Base-by-base conservation (phyloP, 2,113 vertebrate species). In the Ranitomeya imitator region DNA sequence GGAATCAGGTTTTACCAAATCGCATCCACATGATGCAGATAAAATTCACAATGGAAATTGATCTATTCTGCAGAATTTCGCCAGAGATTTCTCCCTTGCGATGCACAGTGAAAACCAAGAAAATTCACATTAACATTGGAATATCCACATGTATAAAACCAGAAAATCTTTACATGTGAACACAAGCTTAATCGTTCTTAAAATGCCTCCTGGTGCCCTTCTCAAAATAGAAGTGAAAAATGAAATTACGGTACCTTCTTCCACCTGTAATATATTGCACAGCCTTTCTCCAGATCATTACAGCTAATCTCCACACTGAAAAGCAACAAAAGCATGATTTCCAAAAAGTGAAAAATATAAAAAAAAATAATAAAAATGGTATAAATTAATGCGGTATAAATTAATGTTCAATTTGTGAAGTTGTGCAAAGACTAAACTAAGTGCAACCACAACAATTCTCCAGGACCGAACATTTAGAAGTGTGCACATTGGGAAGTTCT, bases 221-320 rank as follows among this genome's bases (percentile, higher is more conserved):
- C 63, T 65, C 63, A 65, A 10, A 65, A 8, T 10, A 65, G 4
- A 51, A 54, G 18, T 54, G 4, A 54, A n/a, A 51, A 21, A 26
- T 4, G 18, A 65, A 14, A 8, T 86, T 87, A n/a, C n/a, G n/a
- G n/a, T n/a, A 87, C 86, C 86, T 87, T 87, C 54, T 71, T 69
- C 86, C 77, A 54, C 77, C 21, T 26, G 63, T 11, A 71, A 87
- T 69, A 59, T 71, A 71, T 57, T 71, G 67, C 77, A 71, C 45
- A 80, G 52, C 51, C 16, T 45, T 69, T 19, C 63, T 87, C 54
- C 86, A 63, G 77, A 79, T 59, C 86, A 87, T 87, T 79, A 85
- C 15, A 45, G 84, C 45, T 37, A 37, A 51, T 77, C 73, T 80
- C 18, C 15, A 80, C 79, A 87, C 86, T 87, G 61, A 54, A 86